Evolutionary conservation across 2,797 vertebrate genomes (phyloP), one percentile per base, ranked within the genome.

Genomic region (Hyperoplus lanceolatus): DNA sequence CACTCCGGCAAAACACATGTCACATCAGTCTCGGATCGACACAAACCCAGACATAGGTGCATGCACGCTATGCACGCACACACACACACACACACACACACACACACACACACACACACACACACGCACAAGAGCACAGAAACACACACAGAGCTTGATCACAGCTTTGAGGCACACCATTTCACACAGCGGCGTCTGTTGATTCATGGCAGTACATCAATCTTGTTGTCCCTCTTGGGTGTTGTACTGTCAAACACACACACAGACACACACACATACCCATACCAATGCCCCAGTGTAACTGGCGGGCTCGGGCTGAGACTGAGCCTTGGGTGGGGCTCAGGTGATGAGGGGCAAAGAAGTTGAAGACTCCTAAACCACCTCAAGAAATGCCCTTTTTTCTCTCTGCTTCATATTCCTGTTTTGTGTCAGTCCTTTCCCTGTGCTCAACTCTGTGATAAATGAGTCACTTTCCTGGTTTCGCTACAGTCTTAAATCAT

Each of bases 401-500:
- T 79, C 81, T 82, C 55, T 84, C 69, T 53, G 58, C 54, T 84
- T 87, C 73, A 58, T 77, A 82, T 88, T 84, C 66, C 59, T 73
- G 29, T 29, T 87, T 70, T 76, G 73, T 85, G 58, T 89, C 84
- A 76, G 61, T 72, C 45, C 46, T 72, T 61, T 60, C 61, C 6
- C 0, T 4, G 6, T 51, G 0, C 13, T 51, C 69, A 42, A 39
- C 75, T 82, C 61, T 70, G 78, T 93, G 90, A 93, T 91, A 82
- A 90, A 93, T 90, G 90, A 90, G 68, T 75, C 85, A 60, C 89
- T 81, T 77, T 8, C 60, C 80, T 0, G 1, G 51, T 66, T 8
- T 6, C 16, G n/a, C 73, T 54, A 46, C 62, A 80, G 45, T 84
- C 84, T 70, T 90, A 89, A 89, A 92, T 93, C 85, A 90, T 74